Evolutionary conservation across 2,888 invertebrate species (phyloP).

Genomic region (Drosophila sordidula): DNA sequence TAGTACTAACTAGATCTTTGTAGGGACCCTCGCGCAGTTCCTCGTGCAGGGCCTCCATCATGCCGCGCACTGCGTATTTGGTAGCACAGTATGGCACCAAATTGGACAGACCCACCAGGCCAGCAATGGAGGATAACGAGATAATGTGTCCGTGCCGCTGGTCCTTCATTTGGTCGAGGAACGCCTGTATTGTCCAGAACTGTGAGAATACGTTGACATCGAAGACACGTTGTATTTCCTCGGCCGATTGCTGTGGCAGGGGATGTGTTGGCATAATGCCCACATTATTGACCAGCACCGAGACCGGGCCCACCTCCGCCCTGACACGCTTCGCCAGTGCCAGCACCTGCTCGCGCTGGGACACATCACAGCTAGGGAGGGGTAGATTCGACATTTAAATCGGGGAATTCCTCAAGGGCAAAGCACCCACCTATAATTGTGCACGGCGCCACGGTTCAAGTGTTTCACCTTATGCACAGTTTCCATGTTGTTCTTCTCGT

Average conservation of each 20-base stretch:
- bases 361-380: conserved; percentile 90
- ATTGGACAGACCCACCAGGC: conserved; percentile 89
- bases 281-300: conserved; percentile 93
- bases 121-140: conserved; percentile 91
- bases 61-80: conserved; percentile 93
- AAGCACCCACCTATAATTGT: conserved; percentile 85
- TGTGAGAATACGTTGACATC: conserved; percentile 92
- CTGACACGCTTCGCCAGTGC: conserved; percentile 88
- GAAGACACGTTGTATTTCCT: conserved; percentile 89
- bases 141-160: conserved; percentile 92
- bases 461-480: conserved; percentile 87
- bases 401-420: neutral
- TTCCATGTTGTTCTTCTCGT: conserved; percentile 89
- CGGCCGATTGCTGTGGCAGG: conserved; percentile 88
- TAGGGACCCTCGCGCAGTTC: conserved; percentile 88
- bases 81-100: conserved; percentile 93
- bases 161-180: conserved; percentile 91
- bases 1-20: conserved; percentile 71
- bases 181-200: conserved; percentile 91
- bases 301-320: conserved; percentile 90
- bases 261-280: conserved; percentile 93
- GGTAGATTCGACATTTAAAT: neutral
- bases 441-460: conserved; percentile 80
- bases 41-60: conserved; percentile 93
- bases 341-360: conserved; percentile 89